Evolutionary conservation across 2,113 vertebrate species (phyloP), one percentile per base, ranked within the genome.

Genomic region (Embiotoca jacksoni): DNA sequence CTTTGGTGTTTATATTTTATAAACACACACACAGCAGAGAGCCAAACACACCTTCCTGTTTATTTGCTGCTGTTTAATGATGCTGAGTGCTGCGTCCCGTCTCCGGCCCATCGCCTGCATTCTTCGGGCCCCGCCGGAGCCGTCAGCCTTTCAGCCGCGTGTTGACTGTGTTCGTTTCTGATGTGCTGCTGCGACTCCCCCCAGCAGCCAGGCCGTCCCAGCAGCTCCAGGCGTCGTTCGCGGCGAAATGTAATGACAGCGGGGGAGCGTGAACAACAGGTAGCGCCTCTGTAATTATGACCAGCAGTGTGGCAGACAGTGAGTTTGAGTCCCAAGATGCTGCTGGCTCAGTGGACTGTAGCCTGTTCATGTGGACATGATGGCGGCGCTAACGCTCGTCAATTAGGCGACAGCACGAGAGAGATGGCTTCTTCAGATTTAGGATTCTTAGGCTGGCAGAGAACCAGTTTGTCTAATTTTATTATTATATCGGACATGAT

Each of bases 1-100:
- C 39, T 61, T 57, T 63, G 10, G 52, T 14, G n/a, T 54, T 76
- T 47, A 39, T 72, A 49, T 68, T 37, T 44, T 31, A 3, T 4
- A 10, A 14, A 5, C 32, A n/a, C 5, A 1, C 13, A 6, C 7
- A 52, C 46, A 60, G 52, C 46, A 65, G 58, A 16, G 5, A 47
- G 14, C 23, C 23, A 36, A 72, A 35, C 14, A 55, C 15, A 6
- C 3, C 58, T 23, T 60, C 8, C 23, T 64, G 46, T 68, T 72
- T 23, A 71, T 69, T 46, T 69, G 7, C 54, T 47, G 41, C n/a
- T 70, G 23, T 49, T 39, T 66, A 73, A 53, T 78, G 41, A 72
- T 68, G 37, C 82, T 59, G 64, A 80, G 72, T 82, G 44, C 36
- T 79, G 58, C 81, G 77, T 75, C 70, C 55, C 57, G 69, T 52